Base-by-base conservation (phyloP, 2,797 vertebrate genomes). In the Antennarius maculatus region DNA sequence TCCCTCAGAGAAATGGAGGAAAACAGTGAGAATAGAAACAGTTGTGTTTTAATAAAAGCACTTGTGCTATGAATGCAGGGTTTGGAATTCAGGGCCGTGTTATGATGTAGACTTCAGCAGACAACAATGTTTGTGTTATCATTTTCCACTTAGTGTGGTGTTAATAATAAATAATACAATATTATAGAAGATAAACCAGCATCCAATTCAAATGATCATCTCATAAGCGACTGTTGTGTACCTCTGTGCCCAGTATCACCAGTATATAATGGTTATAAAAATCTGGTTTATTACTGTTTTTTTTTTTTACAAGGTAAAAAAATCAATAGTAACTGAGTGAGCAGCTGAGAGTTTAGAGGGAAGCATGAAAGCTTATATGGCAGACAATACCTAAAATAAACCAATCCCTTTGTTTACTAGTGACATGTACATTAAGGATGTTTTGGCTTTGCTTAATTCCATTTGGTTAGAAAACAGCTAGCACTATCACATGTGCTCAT, bases 21-120 rank as follows among this genome's bases (percentile, higher is more conserved):
- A 43, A 71, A 51, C 53, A 82, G 79, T 65, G 63, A 77, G 74
- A 76, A 87, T 63, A 83, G 70, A 76, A 79, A 69, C 45, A 61
- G 48, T 82, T 86, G 77, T 87, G 69, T 82, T 89, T 80, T 80
- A 68, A 75, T 86, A 71, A 45, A 64, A 47, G 57, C 70, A 49
- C 59, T 74, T 79, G 55, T 69, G 48, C 66, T 66, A 34, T 3
- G 27, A 74, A 68, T 66, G 54, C 60, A 66, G 48, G 16, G 41
- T 74, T 74, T 43, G 54, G 66, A 83, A 80, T 76, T 76, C 46
- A 50, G 49, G 48, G 48, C 61, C 28, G 23, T 9, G n/a, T 76
- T 77, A 69, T 75, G 52, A 80, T 78, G 42, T 57, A 23, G 41
- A n/a, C 42, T 57, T 66, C 49, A 53, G 54, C 14, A 31, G 31